These are phyloP conservation scores for Eulemur mongoz DNA, from an alignment of 2,797 vertebrate genomes.

Conservation along the genomic window DNA sequence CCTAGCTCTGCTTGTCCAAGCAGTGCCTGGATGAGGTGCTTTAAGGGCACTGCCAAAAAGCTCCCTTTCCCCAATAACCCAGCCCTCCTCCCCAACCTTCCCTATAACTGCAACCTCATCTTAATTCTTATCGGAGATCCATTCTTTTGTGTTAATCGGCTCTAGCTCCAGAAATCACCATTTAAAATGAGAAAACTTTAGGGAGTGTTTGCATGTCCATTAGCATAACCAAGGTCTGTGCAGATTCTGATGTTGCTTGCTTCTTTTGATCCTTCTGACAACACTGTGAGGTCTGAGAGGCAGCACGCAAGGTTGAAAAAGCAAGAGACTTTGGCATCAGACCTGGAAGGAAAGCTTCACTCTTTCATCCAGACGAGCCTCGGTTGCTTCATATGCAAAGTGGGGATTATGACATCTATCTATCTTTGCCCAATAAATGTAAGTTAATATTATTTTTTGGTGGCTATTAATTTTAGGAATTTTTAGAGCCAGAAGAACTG, in stretches of 20 bases:
- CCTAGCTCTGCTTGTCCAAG: constrained; percentile 17
- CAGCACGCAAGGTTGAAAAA: background rate
- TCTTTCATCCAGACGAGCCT: background rate
- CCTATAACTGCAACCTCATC: background rate
- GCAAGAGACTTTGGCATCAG: background rate
- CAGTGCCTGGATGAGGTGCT: background rate
- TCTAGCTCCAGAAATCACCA: background rate
- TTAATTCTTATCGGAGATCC: background rate
- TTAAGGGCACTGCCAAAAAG: constrained; percentile 29
- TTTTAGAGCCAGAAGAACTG: constrained; percentile 34
- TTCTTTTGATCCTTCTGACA: background rate
- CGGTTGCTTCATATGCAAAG: background rate
- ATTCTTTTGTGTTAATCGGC: background rate
- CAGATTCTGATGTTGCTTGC: background rate
- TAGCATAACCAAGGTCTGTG: background rate
- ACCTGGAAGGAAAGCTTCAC: background rate
- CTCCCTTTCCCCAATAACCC: background rate
- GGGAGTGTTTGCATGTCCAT: background rate
- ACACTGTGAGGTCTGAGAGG: background rate
- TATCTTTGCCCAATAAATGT: background rate
- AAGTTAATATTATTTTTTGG: constrained; percentile 1
- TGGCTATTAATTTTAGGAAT: background rate
- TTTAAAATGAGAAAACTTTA: constrained; percentile 2
- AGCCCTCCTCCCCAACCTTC: background rate
- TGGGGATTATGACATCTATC: background rate